Evolutionary conservation across 64 coral and sea anemone species (phyloP), one percentile per base, ranked within the genome.

Genomic region (Porites australiensis): DNA sequence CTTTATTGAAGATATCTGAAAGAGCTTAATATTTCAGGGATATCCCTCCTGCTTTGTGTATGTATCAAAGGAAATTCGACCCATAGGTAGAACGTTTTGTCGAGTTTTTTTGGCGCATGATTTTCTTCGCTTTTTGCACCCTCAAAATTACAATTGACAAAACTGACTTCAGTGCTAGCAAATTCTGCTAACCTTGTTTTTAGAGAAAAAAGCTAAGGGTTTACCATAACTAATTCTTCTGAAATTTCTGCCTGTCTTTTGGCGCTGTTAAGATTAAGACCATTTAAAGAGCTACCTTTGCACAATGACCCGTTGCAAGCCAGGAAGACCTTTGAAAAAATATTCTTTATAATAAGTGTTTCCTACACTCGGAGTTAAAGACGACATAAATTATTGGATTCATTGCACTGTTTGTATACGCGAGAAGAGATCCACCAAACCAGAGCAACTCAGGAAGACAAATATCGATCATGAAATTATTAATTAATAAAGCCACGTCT

Each of bases 391-490:
- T 86, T 48, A 82, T 86, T 50, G 90, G 90, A 49, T 80, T 92
- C 44, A 92, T 92, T 19, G 82, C 82, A 47, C 90, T 92, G 61
- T 92, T 92, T 37, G 90, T 69, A 48, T 87, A 92, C 10, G 71
- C 90, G n/a, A 92, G 50, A 48, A 92, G 64, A 16, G n/a, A 68
- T 44, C 76, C 80, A 5, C 80, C 71, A 50, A 92, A 92, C 51
- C 74, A 92, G 4, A 85, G 52, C 22, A 77, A 75, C 19, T 23
- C 69, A 20, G 90, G 82, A 5, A 70, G 57, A 54, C 70, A 83
- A 14, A 63, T 65, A 61, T 83, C 58, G 16, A 65, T 12, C 60
- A 65, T 83, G 60, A 83, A 83, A 11, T 83, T 66, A 3, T 50
- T 49, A 3, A 92, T 65, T 49, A 92, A 92, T 57, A 92, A 49